Evolutionary conservation across 2,113 vertebrate genomes (phyloP).

Genomic region (Mustelus asterias): DNA sequence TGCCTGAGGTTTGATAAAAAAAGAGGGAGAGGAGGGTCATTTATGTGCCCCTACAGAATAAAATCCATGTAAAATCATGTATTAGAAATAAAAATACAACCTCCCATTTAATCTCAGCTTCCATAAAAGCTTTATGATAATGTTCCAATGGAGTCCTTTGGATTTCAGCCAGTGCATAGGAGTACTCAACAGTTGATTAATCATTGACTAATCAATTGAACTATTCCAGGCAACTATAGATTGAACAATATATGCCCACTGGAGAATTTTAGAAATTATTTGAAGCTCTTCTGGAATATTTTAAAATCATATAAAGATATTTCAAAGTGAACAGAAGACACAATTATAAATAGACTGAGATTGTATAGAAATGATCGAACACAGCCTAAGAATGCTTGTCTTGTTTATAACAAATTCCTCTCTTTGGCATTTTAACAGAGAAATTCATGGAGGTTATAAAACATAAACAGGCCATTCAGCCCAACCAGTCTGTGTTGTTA

Average conservation of each 20-base stretch:
- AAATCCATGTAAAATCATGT: conserved; percentile 33
- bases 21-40: conserved; percentile 13
- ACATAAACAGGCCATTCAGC: neutral
- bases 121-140: conserved; percentile 21
- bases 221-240: neutral
- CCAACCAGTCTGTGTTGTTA: neutral
- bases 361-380: neutral
- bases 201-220: conserved; percentile 4
- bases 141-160: neutral
- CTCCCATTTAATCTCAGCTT: conserved; percentile 20
- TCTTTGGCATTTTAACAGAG: neutral
- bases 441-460: neutral
- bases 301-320: neutral
- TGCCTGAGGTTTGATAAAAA: neutral
- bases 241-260: neutral
- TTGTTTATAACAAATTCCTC: neutral
- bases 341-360: neutral
- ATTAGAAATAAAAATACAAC: conserved; percentile 31
- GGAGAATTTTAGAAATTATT: neutral
- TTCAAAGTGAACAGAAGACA: neutral
- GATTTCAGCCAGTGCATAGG: neutral
- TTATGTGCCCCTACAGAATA: conserved; percentile 22
- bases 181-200: neutral
- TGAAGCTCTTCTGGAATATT: neutral
- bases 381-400: neutral